phyloP scores from a whole-genome alignment of 2,113 vertebrate genomes.

The Anser cygnoides region DNA sequence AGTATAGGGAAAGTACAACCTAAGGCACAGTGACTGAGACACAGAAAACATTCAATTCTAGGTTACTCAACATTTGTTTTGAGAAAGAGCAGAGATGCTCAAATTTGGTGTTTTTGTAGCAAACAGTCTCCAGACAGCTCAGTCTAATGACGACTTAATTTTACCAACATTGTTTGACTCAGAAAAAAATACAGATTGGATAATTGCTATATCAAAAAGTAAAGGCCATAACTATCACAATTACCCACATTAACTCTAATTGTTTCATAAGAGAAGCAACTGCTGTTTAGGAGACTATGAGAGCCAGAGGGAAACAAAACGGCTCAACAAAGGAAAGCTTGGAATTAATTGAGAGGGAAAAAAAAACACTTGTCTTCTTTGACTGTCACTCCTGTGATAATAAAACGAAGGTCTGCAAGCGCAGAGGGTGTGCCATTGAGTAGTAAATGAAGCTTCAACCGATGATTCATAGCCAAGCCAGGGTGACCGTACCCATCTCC shows the following conservation, averaged over 20 bases:
- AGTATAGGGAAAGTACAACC: neutral
- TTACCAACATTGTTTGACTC: conserved; percentile 30
- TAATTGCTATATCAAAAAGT: conserved; percentile 62
- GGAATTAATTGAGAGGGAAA: neutral
- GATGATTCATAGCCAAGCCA: conserved; percentile 8
- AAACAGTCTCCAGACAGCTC: neutral
- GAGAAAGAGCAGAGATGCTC: neutral
- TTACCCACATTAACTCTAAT: conserved; percentile 62
- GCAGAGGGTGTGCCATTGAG: neutral
- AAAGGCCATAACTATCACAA: conserved; percentile 61
- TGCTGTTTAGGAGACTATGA: conserved; percentile 62
- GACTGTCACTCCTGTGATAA: neutral
- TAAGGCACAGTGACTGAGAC: neutral
- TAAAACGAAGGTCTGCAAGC: conserved; percentile 25
- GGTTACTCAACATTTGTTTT: neutral
- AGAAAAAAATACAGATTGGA: conserved; percentile 50
- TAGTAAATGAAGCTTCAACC: conserved; percentile 6
- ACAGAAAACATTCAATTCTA: neutral
- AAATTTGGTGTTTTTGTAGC: neutral
- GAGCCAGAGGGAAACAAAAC: conserved; percentile 60
- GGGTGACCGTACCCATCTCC: neutral
- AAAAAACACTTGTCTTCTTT: conserved; percentile 26
- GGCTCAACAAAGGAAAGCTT: conserved; percentile 49
- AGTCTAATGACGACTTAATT: conserved; percentile 14
- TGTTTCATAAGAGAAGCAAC: conserved; percentile 60